A percentile compares a stretch with the other conserved stretches of the same genome.
Conservation (phyloP, 2,888 invertebrate species). For the Nephrotoma flavescens region DNA sequence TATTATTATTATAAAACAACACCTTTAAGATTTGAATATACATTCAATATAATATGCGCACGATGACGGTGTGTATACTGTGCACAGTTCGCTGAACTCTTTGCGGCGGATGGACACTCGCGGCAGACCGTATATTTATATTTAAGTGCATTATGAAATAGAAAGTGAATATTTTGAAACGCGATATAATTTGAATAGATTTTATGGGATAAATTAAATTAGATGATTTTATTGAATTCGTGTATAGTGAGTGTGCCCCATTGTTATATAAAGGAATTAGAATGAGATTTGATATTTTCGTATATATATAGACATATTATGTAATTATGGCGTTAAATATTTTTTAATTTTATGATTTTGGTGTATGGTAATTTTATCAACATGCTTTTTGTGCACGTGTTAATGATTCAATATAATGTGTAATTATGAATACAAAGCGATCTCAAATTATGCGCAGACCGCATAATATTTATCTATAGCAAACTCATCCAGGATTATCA, state of each 20-base stretch:
- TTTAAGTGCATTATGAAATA: neutral
- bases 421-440: neutral
- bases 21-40: neutral
- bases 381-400: too few relatives aligned
- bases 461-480: neutral
- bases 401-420: too few relatives aligned
- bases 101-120: neutral
- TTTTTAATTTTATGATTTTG: neutral
- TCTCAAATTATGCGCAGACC: neutral
- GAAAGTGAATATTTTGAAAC: neutral
- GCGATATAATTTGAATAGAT: neutral
- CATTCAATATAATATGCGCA: neutral
- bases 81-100: neutral
- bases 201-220: neutral
- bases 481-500: neutral
- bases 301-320: neutral
- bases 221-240: neutral
- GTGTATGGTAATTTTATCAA: too few relatives aligned
- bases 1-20: neutral
- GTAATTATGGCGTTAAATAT: neutral
- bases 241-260: neutral
- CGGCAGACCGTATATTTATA: neutral
- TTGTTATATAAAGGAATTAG: neutral
- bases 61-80: neutral
- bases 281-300: neutral